Evolutionary conservation across 1,140 invertebrate genomes (phyloP).

Genomic region (Leucophenga varia): DNA sequence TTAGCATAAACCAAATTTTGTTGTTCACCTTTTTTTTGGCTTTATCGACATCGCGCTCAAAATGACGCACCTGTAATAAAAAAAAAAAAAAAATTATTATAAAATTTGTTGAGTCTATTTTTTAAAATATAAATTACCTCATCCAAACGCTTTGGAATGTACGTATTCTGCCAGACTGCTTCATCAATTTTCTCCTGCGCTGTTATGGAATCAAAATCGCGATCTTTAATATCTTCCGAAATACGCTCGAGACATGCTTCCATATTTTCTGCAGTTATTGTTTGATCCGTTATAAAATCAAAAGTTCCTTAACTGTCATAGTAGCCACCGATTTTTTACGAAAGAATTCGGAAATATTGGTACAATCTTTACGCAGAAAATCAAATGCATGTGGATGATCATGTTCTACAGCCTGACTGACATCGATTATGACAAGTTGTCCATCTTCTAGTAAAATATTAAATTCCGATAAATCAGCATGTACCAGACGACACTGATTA

Average conservation of each 20-base stretch:
- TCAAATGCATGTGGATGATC: conserved; percentile 94
- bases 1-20: conserved; percentile 81
- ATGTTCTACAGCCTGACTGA: conserved; percentile 97
- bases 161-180: conserved; percentile 91
- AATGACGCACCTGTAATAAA: conserved; percentile 81
- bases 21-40: conserved; percentile 73
- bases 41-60: conserved; percentile 84
- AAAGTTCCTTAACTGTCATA: conserved; percentile 93
- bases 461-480: conserved; percentile 97
- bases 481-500: conserved; percentile 89
- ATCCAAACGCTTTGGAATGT: conserved; percentile 91
- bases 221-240: conserved; percentile 66
- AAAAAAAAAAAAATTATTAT: too few relatives aligned
- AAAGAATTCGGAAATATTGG: conserved; percentile 93
- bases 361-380: conserved; percentile 93
- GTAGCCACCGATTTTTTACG: conserved; percentile 84
- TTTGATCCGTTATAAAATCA: conserved; percentile 92
- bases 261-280: conserved; percentile 79
- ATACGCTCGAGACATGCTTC: conserved; percentile 75
- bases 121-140: too few relatives aligned
- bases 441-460: conserved; percentile 88
- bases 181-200: conserved; percentile 76
- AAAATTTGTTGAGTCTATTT: too few relatives aligned
- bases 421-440: conserved; percentile 90
- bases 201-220: conserved; percentile 64